Evolutionary conservation across 2,113 vertebrate genomes (phyloP).

Genomic region (Mus spicilegus): DNA sequence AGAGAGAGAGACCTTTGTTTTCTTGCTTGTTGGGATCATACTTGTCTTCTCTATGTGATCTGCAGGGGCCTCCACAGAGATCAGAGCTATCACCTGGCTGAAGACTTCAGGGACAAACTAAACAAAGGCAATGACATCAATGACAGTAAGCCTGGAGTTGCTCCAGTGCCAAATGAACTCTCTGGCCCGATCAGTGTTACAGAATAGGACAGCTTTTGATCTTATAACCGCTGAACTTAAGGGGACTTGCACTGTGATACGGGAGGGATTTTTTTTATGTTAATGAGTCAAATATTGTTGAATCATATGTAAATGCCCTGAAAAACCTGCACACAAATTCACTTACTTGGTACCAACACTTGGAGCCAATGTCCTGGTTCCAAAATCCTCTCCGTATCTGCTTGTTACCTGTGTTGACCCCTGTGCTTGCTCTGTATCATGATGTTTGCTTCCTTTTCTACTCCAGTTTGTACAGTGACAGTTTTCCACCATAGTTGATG

Average conservation of each 20-base stretch:
- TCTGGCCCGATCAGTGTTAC: neutral
- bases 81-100: neutral
- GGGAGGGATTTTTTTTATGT: neutral
- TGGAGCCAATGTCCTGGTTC: neutral
- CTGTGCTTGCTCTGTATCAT: neutral
- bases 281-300: neutral
- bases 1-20: neutral
- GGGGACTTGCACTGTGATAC: too few relatives aligned
- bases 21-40: too few relatives aligned
- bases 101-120: neutral
- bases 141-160: neutral
- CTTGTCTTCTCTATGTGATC: too few relatives aligned
- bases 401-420: neutral
- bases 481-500: neutral
- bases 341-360: neutral
- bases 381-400: neutral
- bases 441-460: neutral
- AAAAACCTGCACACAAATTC: neutral
- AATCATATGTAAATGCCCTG: neutral
- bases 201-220: neutral
- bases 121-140: neutral
- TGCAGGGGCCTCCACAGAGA: too few relatives aligned
- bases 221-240: neutral
- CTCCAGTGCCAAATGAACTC: neutral
- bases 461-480: neutral